Conservation (phyloP, 2,113 vertebrate genomes). For the Parotia lawesii region DNA sequence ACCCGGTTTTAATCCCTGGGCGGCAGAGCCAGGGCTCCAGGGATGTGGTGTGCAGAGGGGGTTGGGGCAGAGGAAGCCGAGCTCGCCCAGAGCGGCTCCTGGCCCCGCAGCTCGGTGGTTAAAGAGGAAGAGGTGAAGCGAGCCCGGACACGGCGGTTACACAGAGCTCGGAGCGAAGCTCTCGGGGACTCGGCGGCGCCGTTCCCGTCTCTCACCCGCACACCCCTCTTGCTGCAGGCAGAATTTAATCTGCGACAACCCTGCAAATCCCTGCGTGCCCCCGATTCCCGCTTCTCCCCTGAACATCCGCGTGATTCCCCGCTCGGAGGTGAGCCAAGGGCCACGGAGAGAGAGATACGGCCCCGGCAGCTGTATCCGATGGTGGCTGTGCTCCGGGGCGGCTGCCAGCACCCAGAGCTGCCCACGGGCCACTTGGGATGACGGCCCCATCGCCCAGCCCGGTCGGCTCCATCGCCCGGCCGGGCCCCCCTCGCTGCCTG, state of each 20-base stretch:
- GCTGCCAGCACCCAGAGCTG: background rate
- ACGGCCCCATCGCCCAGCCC: background rate
- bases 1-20: background rate
- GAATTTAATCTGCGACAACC: constrained; percentile 26
- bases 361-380: background rate
- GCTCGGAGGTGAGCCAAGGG: constrained; percentile 39
- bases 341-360: background rate
- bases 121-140: background rate
- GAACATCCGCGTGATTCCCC: constrained; percentile 26
- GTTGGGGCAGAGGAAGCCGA: background rate
- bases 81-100: background rate
- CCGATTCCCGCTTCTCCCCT: constrained; percentile 18
- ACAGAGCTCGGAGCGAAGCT: background rate
- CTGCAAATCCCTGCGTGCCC: constrained; percentile 38
- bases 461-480: background rate
- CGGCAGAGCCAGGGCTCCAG: background rate
- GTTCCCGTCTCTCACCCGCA: background rate
- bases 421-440: background rate
- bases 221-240: background rate
- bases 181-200: background rate
- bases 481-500: constrained; percentile 20
- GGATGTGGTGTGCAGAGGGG: background rate
- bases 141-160: background rate
- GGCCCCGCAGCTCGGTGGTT: background rate
- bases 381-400: background rate